Evolutionary conservation across 2,797 vertebrate genomes (phyloP).

Genomic region (Pachyuromys duprasi): DNA sequence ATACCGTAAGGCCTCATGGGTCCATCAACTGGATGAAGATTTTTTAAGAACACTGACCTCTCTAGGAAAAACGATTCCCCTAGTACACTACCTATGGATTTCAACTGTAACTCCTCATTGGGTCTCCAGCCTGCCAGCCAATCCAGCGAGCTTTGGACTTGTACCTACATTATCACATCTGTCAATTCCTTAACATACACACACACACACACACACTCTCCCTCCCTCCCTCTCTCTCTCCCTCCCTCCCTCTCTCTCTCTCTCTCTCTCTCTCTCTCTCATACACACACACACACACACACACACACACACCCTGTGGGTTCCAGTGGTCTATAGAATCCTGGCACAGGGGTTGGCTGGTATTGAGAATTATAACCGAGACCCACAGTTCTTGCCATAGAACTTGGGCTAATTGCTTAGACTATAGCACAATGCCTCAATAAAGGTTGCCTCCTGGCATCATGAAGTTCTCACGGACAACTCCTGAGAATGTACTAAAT

Average conservation of each 20-base stretch:
- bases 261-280: no score
- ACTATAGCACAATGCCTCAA: neutral
- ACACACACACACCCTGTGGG: neutral
- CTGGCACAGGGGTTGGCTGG: neutral
- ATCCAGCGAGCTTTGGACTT: neutral
- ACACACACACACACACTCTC: no score
- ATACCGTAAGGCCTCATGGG: neutral
- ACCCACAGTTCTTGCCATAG: neutral
- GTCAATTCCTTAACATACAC: constrained; percentile 1
- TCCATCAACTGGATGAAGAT: neutral
- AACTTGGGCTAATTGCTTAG: neutral
- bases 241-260: no score
- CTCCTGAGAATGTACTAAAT: neutral
- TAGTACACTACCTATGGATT: neutral
- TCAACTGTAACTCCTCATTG: neutral
- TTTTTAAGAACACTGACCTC: neutral
- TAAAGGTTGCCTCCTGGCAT: neutral
- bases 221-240: neutral
- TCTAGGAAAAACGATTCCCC: neutral
- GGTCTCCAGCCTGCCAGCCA: neutral
- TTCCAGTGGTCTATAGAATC: neutral
- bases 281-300: no score
- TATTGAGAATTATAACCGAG: neutral
- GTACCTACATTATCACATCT: neutral
- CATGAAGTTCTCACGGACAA: neutral